Evolutionary conservation across 2,888 invertebrate genomes (phyloP).

Genomic region (Elmis aenea): DNA sequence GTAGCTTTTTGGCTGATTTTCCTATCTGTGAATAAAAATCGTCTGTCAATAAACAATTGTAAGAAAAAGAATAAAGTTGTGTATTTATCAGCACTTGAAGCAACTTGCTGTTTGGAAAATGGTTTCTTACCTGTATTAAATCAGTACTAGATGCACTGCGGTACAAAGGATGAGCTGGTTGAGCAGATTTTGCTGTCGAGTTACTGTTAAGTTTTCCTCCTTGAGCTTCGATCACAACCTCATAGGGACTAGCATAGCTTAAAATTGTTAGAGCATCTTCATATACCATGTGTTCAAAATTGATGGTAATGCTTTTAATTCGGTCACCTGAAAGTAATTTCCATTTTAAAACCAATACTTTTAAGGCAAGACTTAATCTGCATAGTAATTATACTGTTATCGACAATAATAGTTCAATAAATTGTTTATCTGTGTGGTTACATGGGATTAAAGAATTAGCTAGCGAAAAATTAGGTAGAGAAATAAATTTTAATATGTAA

Average conservation of each 20-base stretch:
- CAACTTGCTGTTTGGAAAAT: too few species aligned
- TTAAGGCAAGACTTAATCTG: too few species aligned
- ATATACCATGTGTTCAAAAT: conserved; percentile 81
- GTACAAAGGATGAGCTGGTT: conserved; percentile 70
- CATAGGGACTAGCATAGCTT: conserved; percentile 88
- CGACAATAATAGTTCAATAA: too few species aligned
- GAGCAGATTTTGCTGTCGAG: conserved; percentile 25
- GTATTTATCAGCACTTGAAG: too few species aligned
- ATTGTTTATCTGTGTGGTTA: too few species aligned
- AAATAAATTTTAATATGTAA: too few species aligned
- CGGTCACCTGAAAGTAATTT: conserved; percentile 75
- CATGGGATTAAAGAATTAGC: too few species aligned
- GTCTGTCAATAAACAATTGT: conserved; percentile 1
- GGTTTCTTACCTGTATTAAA: conserved; percentile 59
- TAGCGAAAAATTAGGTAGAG: too few species aligned
- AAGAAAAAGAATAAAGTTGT: conserved; percentile 3
- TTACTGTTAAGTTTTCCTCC: conserved; percentile 43
- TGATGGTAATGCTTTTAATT: conserved; percentile 80
- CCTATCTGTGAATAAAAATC: conserved; percentile 31
- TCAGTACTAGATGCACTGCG: conserved; percentile 76
- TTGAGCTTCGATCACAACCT: conserved; percentile 73
- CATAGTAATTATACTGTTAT: too few species aligned
- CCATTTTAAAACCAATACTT: too few species aligned
- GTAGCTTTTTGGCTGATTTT: conserved; percentile 36
- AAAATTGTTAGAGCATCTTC: conserved; percentile 87